Base-by-base conservation (phyloP, 2,888 invertebrate genomes). In the Heliconius sara region DNA sequence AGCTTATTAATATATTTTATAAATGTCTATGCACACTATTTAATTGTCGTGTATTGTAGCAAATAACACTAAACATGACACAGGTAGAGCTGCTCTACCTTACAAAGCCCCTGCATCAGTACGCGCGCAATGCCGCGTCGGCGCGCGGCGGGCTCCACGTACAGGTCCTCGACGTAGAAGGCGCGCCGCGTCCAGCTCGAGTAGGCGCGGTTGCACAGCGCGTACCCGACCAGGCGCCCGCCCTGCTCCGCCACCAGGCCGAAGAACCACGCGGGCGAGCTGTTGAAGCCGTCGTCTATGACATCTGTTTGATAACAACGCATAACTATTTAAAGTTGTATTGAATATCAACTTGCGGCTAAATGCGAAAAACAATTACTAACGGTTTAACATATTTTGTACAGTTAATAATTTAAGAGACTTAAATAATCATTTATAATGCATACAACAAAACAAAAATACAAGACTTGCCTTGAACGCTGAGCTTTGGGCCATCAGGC, bases 141-240 rank as follows among this genome's bases (percentile, higher is more conserved):
- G 77, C 83, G 81, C 66, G 82, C 84, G 91, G 63, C 97, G 96
- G 83, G 96, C 66, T 95, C 95, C 70, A 99, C 97, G 92, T 97
- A 98, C 79, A 99, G 89, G 92, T 99, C 99, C 93, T 99, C 99
- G 81, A 99, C 91, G 91, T 97, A 97, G 84, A 98, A 95, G 16
- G 96, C 96, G 90, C 96, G 97, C 13, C 99, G 98, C 85, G 96
- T 95, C 98, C 98, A 98, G 16, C 98, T 98, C 2, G 98, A 98
- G 94, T 98, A 99, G 76, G 96, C 96, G 86, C 96, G 96, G 92
- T 96, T 98, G 92, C 97, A 98, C 30, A 99, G 90, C 39, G 97
- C 96, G 90, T 97, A 98, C 1, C 98, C 98, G 79, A 97, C 94
- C 60, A 97, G 39, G 85, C 80, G 91, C 84, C 79, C 91, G 85